Evolutionary conservation across 2,113 vertebrate species (phyloP).

Genomic region (Spizaetus ornatus): DNA sequence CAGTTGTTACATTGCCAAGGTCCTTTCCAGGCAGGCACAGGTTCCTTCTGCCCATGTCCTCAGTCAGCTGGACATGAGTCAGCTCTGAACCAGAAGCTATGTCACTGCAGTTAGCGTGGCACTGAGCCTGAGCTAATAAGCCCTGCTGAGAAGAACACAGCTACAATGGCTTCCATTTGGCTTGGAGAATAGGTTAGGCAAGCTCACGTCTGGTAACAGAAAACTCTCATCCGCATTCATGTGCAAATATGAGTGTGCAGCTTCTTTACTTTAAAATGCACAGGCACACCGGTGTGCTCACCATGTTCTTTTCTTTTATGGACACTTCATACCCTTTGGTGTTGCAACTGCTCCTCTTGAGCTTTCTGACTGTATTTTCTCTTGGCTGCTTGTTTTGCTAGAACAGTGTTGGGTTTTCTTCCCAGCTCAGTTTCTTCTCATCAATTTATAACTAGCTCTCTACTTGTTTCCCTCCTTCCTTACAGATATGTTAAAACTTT

Average conservation of each 20-base stretch:
- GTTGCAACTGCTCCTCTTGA: background rate
- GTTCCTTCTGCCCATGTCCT: background rate
- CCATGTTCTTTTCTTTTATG: background rate
- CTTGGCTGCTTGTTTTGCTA: background rate
- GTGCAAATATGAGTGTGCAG: background rate
- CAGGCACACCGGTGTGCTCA: background rate
- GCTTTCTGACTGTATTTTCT: background rate
- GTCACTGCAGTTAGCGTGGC: background rate
- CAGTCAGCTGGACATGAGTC: background rate
- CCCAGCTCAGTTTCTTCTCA: background rate
- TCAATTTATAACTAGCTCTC: background rate
- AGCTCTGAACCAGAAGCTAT: background rate
- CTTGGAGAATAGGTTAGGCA: background rate
- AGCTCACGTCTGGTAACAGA: background rate
- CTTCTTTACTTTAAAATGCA: background rate
- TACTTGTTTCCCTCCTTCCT: background rate
- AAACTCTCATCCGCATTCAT: background rate
- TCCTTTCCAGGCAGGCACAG: background rate
- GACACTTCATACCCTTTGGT: background rate
- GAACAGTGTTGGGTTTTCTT: background rate
- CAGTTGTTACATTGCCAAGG: fast-evolving
- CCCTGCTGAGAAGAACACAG: background rate
- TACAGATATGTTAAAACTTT: background rate
- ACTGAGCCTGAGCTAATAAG: background rate
- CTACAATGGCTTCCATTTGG: background rate